A percentile compares a stretch with the other conserved stretches of the same genome.
Conservation (phyloP, 1,140 invertebrate species). For the Ceratoteleas bidentatus region DNA sequence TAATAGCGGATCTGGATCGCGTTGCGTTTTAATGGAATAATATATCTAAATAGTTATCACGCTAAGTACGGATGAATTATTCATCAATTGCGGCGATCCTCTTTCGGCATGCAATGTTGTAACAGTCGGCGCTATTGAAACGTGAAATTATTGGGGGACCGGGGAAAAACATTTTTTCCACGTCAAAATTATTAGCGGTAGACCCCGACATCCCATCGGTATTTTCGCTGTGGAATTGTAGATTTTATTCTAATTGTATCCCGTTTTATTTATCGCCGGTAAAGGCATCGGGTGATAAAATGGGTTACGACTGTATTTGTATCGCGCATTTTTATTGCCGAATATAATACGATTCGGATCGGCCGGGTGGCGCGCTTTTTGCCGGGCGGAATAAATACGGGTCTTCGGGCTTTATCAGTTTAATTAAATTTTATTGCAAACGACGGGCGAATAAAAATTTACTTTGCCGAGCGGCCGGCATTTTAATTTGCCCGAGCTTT, state of each 20-base stretch:
- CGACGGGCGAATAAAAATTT: slow-evolving; percentile 10
- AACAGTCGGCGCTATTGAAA: slow-evolving; percentile 38
- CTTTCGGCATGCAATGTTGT: slow-evolving; percentile 48
- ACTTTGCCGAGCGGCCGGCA: slow-evolving; percentile 2
- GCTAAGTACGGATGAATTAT: slow-evolving; percentile 47
- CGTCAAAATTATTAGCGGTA: too few relatives aligned
- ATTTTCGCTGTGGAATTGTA: too few relatives aligned
- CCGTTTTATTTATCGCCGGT: neutral
- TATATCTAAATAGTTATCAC: slow-evolving; percentile 52
- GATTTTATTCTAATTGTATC: too few relatives aligned
- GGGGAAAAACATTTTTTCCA: neutral
- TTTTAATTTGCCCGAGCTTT: too few relatives aligned
- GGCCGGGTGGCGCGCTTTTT: slow-evolving; percentile 7
- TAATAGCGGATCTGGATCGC: slow-evolving; percentile 24
- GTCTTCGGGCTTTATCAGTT: slow-evolving; percentile 27
- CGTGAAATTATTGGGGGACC: slow-evolving; percentile 34
- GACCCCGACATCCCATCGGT: too few relatives aligned
- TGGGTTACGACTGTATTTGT: slow-evolving; percentile 41
- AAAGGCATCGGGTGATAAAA: slow-evolving; percentile 23
- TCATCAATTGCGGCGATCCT: slow-evolving; percentile 45
- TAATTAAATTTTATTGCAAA: slow-evolving; percentile 39
- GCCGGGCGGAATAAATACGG: slow-evolving; percentile 27
- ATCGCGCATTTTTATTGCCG: slow-evolving; percentile 26
- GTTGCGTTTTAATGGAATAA: slow-evolving; percentile 43
- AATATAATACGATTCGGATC: slow-evolving; percentile 38